phyloP scores from a whole-genome alignment of 2,113 vertebrate species.

The Carlito syrichta region DNA sequence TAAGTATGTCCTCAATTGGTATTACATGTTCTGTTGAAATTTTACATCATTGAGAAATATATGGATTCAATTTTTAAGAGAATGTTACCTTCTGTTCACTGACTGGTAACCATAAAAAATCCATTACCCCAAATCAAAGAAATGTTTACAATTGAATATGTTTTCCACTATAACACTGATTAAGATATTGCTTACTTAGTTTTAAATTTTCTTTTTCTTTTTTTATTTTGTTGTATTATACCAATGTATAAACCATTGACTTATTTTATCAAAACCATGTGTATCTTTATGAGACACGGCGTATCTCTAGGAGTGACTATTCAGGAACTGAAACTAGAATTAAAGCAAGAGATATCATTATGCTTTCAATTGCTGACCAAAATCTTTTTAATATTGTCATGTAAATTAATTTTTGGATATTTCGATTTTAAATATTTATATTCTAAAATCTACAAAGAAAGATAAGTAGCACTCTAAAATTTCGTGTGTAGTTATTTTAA shows the following conservation, averaged over 20 bases:
- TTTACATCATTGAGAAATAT: conserved; percentile 8
- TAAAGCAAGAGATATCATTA: background rate
- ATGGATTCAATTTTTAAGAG: conserved; percentile 52
- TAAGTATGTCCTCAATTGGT: background rate
- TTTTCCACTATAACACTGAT: background rate
- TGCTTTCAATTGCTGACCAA: background rate
- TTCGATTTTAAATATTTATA: conserved; percentile 65
- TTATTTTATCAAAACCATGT: conserved; percentile 12
- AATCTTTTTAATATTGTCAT: background rate
- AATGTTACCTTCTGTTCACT: conserved; percentile 35
- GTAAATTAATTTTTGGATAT: background rate
- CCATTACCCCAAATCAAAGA: conserved; percentile 1
- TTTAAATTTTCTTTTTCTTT: background rate
- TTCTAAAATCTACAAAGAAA: conserved; percentile 60
- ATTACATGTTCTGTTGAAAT: background rate
- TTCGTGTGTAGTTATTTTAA: conserved; percentile 69
- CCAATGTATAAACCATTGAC: conserved; percentile 36
- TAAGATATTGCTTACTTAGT: background rate
- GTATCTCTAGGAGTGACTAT: background rate
- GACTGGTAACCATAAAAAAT: conserved; percentile 48
- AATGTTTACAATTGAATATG: conserved; percentile 1
- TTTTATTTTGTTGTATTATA: conserved; percentile 13
- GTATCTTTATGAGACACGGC: background rate
- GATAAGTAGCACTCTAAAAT: conserved; percentile 55
- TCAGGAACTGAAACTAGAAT: background rate